Percentiles rank a stretch among this genome's conserved stretches.
Evolutionary conservation across 30 jellyfish, hydroid and myxozoan genomes (phyloP).

Genomic region (Rhopilema esculentum): DNA sequence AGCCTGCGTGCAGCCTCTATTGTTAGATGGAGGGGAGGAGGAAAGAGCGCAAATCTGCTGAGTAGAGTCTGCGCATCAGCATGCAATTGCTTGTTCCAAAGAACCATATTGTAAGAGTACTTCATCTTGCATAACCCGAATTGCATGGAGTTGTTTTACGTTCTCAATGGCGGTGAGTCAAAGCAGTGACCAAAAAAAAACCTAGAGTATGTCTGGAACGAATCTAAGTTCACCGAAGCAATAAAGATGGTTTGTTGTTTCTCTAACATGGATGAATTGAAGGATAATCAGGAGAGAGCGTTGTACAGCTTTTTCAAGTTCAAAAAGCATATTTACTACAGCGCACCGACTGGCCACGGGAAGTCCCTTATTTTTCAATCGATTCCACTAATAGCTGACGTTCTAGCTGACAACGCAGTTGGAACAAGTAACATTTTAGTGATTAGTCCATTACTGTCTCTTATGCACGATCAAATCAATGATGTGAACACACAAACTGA

Average conservation of each 20-base stretch:
- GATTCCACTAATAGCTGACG: conserved; percentile 33
- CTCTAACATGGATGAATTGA: conserved; percentile 16
- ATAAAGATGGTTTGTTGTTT: conserved; percentile 9
- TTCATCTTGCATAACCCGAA: too few species aligned
- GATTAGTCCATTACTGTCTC: background rate
- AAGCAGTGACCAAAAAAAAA: too few species aligned
- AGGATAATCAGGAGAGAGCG: conserved; percentile 33
- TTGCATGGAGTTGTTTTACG: too few species aligned
- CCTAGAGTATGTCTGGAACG: conserved; percentile 6
- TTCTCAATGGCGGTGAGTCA: too few species aligned
- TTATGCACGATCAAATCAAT: conserved; percentile 3
- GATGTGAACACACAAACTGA: conserved; percentile 5
- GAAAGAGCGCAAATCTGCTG: too few species aligned
- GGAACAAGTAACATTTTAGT: conserved; percentile 6
- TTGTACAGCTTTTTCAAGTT: conserved; percentile 24
- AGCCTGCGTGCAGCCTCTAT: too few species aligned
- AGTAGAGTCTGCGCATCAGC: too few species aligned
- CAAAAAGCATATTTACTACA: conserved; percentile 17
- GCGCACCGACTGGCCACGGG: conserved; percentile 55
- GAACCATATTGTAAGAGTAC: too few species aligned
- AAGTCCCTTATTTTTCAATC: conserved; percentile 41
- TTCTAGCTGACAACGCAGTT: background rate
- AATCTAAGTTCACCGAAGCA: conserved; percentile 11
- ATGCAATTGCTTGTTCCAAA: too few species aligned
- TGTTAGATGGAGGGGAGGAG: too few species aligned